Evolutionary conservation across 2,888 invertebrate species (phyloP), one percentile per base, ranked within the genome.

Genomic region (Apamea epomidion): DNA sequence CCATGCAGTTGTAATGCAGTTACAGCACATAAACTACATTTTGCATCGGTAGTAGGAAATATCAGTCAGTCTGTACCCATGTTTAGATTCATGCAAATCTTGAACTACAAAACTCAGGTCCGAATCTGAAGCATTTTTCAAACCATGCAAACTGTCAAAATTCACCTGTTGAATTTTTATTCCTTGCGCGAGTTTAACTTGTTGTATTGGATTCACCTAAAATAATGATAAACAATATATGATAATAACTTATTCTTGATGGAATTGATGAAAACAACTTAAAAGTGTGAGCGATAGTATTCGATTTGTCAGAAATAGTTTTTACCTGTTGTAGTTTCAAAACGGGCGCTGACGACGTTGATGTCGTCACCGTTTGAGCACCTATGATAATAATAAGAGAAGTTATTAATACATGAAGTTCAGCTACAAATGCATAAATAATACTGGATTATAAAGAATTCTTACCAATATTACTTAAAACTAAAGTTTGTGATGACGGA

Each of bases 161-260:
- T 90, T 96, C 96, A 97, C 97, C 97, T 97, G 96, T 87, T 96
- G 97, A 78, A 97, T 94, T 94, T 96, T 97, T 84, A 97, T 95
- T 91, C 96, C 96, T 86, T 96, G 97, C 90, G 96, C 95, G 90
- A 97, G 94, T 94, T 96, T 97, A 89, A 97, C 95, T 87, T 97
- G 97, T 88, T 97, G 97, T 91, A 97, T 92, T 87, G 95, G 94
- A 93, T 95, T 97, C 92, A 97, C 97, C 97, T 97, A 96, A 92
- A 95, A 96, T 90, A 91, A 87, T 85, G 88, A 92, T 88, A 86
- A 88, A 87, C 65, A 85, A 62, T 78, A 82, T 79, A 89, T 88
- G 76, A 83, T 68, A 80, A 71, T 32, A 80, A 84, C 77, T 73
- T 78, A 69, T 87, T 86, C 12, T 70, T 54, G 21, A 67, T 84